Base-by-base conservation (phyloP, 2,888 invertebrate species). In the Cancer borealis region DNA sequence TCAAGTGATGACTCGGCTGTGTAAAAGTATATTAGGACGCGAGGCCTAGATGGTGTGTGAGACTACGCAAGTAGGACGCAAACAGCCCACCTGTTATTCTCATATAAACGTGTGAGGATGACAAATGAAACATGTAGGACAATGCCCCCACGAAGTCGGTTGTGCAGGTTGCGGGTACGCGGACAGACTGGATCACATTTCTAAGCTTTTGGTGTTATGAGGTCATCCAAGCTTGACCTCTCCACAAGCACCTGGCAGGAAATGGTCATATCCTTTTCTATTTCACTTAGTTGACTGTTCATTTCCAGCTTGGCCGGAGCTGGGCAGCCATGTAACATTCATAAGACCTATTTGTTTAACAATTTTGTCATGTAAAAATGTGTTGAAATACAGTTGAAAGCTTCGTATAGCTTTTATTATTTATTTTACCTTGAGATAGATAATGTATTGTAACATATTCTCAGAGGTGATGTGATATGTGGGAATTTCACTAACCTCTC, bases 1-100 rank as follows among this genome's bases (percentile, higher is more conserved):
- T 79, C 79, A 79, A 79, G 79, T 79, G 79, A 79, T 79, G 79
- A 79, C 79, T 79, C 30, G 79, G 79, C 79, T 79, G 79, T 79
- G 79, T 79, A 79, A 26, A 79, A 79, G 79, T 79, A 79, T 30
- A 79, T 30, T 79, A 79, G 79, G 30, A 79, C 12, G 30, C 79
- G 79, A 79, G 79, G 79, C 14, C 30, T 79, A 79, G 30, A 79
- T 5, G 79, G 79, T 73, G 79, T 79, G 30, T 79, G 30, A 30
- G 79, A 26, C 30, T 30, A n/a, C 66, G 79, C 14, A 14, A 30
- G 12, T 30, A 10, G 26, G 79, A 79, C 79, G 79, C 30, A 30
- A 14, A 8, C 26, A 10, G 30, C 30, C 79, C 26, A 79, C 30
- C 79, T 10, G 30, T 26, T 5, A 21, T 21, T 3, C 60, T 66